These are phyloP conservation scores for Hylaeus volcanicus DNA, from an alignment of 1,140 invertebrate genomes.

Conservation along the genomic window DNA sequence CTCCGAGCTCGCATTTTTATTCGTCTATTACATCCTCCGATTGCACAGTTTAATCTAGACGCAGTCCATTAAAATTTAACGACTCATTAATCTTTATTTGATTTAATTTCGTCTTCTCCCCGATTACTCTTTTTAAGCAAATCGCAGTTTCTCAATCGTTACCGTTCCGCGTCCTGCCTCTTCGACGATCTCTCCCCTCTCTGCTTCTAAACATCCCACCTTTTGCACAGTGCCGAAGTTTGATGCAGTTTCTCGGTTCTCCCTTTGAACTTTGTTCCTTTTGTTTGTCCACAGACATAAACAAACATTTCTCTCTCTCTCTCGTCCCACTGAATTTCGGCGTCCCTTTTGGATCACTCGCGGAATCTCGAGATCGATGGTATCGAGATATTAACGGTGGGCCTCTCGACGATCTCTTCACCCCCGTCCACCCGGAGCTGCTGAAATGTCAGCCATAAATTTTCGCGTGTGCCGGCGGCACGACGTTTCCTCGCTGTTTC, in stretches of 20 bases:
- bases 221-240: no score
- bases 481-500: slow-evolving; percentile 58
- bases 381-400: slow-evolving; percentile 10
- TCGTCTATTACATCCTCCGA: slow-evolving; percentile 5
- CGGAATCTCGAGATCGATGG: slow-evolving; percentile 28
- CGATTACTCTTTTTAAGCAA: not conserved
- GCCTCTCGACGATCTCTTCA: slow-evolving; percentile 29
- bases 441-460: slow-evolving; percentile 66
- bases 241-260: no score
- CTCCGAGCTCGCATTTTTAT: not conserved
- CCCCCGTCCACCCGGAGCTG: not conserved
- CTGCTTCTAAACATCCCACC: no score
- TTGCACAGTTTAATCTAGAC: slow-evolving; percentile 42
- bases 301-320: no score
- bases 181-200: no score
- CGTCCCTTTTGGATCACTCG: slow-evolving; percentile 17
- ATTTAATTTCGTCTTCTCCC: slow-evolving; percentile 50
- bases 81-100: slow-evolving; percentile 55
- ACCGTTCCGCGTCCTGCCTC: no score
- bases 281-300: no score
- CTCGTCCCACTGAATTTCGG: not conserved
- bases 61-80: slow-evolving; percentile 35
- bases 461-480: slow-evolving; percentile 39
- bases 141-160: no score
- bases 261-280: no score